Conservation (phyloP, 2,797 vertebrate genomes). For the Tokudaia tokunoshimensis region DNA sequence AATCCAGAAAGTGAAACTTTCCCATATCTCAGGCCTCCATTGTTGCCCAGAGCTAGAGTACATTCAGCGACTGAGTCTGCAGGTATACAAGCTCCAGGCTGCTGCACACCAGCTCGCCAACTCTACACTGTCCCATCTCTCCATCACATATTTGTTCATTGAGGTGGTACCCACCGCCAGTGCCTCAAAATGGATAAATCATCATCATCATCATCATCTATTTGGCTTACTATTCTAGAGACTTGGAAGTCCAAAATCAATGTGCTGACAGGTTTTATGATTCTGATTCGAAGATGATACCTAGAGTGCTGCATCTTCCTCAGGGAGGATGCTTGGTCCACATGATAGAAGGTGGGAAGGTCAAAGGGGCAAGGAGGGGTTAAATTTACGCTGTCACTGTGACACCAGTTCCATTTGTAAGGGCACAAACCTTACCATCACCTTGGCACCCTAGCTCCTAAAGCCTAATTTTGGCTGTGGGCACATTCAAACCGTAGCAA, state of each 20-base stretch:
- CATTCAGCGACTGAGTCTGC: not conserved
- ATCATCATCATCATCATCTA: too few species aligned
- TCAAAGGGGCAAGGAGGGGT: not conserved
- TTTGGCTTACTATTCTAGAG: not conserved
- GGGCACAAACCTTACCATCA: not conserved
- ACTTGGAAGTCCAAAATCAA: too few species aligned
- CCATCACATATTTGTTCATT: not conserved
- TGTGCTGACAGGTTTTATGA: not conserved
- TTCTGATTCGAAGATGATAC: not conserved
- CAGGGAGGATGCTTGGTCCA: not conserved
- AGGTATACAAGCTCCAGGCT: not conserved
- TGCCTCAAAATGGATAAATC: not conserved
- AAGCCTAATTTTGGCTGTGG: not conserved
- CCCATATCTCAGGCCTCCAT: not conserved
- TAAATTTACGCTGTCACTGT: not conserved
- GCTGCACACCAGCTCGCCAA: not conserved
- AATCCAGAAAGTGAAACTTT: not conserved
- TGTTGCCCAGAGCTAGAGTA: not conserved
- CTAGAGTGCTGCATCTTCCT: not conserved
- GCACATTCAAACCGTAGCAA: not conserved
- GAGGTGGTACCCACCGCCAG: too few species aligned
- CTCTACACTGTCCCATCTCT: not conserved
- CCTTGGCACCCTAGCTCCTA: not conserved
- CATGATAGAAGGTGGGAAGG: not conserved
- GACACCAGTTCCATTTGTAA: not conserved